These are phyloP conservation scores for Alectoris magna DNA, from an alignment of 2,797 vertebrate species.

Conservation along the genomic window DNA sequence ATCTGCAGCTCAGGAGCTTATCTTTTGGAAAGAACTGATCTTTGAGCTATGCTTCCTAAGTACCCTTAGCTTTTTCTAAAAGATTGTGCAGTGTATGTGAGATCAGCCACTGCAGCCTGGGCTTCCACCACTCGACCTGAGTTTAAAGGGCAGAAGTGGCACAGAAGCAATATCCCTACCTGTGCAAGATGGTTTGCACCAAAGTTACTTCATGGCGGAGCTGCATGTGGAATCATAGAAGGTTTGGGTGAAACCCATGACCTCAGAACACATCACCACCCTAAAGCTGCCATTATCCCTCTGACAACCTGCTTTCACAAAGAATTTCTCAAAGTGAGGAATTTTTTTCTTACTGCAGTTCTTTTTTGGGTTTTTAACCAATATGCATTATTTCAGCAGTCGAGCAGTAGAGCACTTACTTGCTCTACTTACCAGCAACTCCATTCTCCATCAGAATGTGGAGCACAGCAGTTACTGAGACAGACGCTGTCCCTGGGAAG, in stretches of 20 bases:
- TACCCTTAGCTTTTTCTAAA: accelerated
- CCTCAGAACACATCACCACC: background rate
- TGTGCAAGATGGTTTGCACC: background rate
- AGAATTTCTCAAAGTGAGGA: background rate
- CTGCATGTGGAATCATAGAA: background rate
- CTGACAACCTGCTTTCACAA: background rate
- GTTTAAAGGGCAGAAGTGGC: too few species aligned
- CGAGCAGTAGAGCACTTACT: background rate
- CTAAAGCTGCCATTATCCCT: background rate
- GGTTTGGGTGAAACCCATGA: background rate
- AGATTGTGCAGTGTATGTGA: accelerated
- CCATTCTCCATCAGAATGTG: background rate
- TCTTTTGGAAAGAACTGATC: background rate
- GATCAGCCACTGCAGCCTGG: background rate
- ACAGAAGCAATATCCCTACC: too few species aligned
- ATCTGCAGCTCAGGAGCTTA: background rate
- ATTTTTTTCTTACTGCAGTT: background rate
- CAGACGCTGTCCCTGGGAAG: background rate
- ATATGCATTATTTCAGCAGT: background rate
- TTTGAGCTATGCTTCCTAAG: background rate
- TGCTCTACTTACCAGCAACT: background rate
- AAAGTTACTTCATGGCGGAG: background rate
- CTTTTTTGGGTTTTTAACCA: background rate
- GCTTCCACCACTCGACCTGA: background rate
- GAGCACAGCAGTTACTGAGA: accelerated